Base-by-base conservation (phyloP, 2,113 vertebrate species). In the Oncorhynchus mykiss region DNA sequence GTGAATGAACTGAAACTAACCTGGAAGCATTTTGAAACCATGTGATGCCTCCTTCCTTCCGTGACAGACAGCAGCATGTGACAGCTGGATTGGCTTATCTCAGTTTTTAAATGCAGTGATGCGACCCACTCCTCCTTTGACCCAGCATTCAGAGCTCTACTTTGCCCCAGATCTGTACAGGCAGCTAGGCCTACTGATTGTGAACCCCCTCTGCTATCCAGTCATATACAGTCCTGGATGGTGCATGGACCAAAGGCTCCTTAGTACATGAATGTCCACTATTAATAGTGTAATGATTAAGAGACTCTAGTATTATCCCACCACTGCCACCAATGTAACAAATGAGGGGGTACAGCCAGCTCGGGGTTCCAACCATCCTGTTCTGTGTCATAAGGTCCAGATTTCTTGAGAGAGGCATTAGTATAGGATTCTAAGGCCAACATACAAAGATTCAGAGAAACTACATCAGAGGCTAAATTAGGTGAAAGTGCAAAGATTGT, bases 101-200 rank as follows among this genome's bases (percentile, higher is more conserved):
- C 25, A 29, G 39, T 57, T 70, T 69, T 69, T 69, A 31, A 16
- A 16, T 66, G 45, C 12, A 54, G 20, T 45, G 31, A 64, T 64
- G 31, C 14, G 31, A 4, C 48, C 62, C 49, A 54, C 27, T 62
- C 82, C 70, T 79, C 14, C 70, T 67, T 1, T 12, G 66, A 73
- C 45, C 1, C 49, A 96, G 96, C 95, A 2, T 96, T 96, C 91
- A 93, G 95, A 1, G 96, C 95, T 60, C 92, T 96, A 57, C 16
- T 20, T 20, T 57, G 82, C 92, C 96, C 85, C 96, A 96, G 92
- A 96, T 96, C 87, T 95, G 95, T 34, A 95, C 95, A 0, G 95
- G 96, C 85, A 91, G 94, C 80, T 95, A 95, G 90, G 39, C 39
- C 9, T 45, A 45, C 2, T 45, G 9, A 45, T 45, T 45, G 9